These are phyloP conservation scores for Caerostris darwini DNA, from an alignment of 1,140 invertebrate genomes.

Conservation along the genomic window DNA sequence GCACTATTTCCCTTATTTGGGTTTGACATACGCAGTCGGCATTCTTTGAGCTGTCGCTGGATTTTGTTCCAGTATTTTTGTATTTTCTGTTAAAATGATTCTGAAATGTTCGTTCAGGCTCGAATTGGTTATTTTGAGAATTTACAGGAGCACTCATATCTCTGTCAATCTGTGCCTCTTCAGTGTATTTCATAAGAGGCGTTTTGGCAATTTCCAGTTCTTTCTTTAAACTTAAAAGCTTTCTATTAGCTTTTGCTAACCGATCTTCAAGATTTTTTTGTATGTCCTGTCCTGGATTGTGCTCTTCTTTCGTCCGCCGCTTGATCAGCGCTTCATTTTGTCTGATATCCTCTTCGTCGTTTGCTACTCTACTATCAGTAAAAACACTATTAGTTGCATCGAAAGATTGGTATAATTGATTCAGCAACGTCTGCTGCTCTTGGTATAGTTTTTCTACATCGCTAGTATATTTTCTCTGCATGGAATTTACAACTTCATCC, in stretches of 20 bases:
- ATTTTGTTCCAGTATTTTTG: background rate
- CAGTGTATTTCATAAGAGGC: background rate
- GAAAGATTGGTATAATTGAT: background rate
- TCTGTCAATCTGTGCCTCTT: background rate
- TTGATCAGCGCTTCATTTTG: background rate
- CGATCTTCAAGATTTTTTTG: background rate
- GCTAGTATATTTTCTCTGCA: slow-evolving; percentile 24
- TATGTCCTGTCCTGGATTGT: background rate
- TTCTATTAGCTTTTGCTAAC: background rate
- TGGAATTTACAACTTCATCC: background rate
- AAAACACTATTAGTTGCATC: background rate
- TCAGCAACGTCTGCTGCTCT: background rate
- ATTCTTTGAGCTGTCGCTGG: background rate
- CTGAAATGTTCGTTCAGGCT: background rate
- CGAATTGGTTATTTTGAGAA: background rate
- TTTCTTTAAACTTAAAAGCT: background rate
- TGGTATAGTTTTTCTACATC: slow-evolving; percentile 25
- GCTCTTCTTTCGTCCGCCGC: background rate
- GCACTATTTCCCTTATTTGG: slow-evolving; percentile 3
- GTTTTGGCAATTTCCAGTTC: background rate
- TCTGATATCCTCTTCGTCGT: background rate
- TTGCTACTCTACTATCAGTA: background rate
- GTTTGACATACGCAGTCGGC: slow-evolving; percentile 1
- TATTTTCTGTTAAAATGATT: background rate
- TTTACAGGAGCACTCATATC: background rate